Evolutionary conservation across 2,797 vertebrate genomes (phyloP), one percentile per base, ranked within the genome.

Genomic region (Poeciliopsis infans): DNA sequence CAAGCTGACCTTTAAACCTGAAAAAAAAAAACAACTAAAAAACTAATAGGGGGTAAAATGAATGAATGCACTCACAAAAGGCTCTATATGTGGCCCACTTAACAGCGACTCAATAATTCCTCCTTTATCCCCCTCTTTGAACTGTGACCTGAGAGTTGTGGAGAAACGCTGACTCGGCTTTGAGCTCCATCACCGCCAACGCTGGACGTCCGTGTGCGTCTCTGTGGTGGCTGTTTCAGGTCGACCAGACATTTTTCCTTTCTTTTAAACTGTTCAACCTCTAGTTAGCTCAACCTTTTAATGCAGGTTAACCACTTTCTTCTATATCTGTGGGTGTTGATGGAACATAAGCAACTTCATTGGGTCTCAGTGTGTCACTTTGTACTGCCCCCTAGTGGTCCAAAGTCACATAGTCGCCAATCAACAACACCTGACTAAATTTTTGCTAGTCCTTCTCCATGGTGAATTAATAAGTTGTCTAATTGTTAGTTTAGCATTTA

Each of bases 1-100:
- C 72, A 31, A 18, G 72, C 41, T 89, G 82, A 88, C 86, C 83
- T 75, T 53, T 83, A 47, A 87, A 83, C 86, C 61, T 47, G 15
- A 28, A 0, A 23, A 51, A 23, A 51, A 23, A 51, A 51, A 51
- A 23, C 2, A 12, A 31, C 31, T 31, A 31, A 16, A 47, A 51
- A 74, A 55, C 36, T 77, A 83, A 87, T 86, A 79, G 45, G 7
- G 72, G 25, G 28, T 68, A 77, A 86, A 77, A 89, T 77, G 59
- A 41, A 23, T 77, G 31, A 55, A 88, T 79, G 78, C 47, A 76
- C n/a, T 78, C 66, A 47, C 23, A 43, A 41, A 79, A 23, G 55
- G 47, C 39, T 61, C 31, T 2, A 72, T 28, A 68, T 70, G 71
- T 76, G 74, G 59, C 43, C 70, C 36, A 76, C 75, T 83, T 43